Evolutionary conservation across 2,888 invertebrate species (phyloP), one percentile per base, ranked within the genome.

Genomic region (Craniophora ligustri): DNA sequence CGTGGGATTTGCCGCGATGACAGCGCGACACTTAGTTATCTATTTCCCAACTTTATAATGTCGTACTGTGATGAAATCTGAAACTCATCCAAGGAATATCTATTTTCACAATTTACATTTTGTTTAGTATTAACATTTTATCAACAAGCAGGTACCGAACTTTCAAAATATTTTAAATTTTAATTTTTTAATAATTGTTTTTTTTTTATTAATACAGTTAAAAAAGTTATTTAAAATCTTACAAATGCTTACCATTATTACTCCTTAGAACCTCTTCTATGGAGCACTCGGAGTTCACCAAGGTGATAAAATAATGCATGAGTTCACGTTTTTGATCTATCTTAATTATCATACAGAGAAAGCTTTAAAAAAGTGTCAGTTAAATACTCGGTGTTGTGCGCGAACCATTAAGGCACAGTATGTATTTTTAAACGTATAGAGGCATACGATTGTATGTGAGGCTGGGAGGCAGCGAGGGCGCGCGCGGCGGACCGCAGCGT

Each of bases 401-500:
- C 45, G 46, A 53, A 44, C 35, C 44, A 64, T 61, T 40, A 54
- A 61, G 62, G 36, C 35, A 42, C 41, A 48, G 62, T 67, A 42
- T 1, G 26, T 26, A 26, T 26, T 26, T 60, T 67, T 59, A 67
- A 42, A 47, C 16, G 35, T 59, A 19, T 10, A 35, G 49, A 28
- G 51, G 58, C 59, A 53, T 55, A 35, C 28, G 10, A 8, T 10
- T 3, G 21, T 21, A 21, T 21, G 21, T 3, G 23, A 23, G 23
- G 23, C 23, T 10, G 39, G 23, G 57, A 59, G 34, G 56, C 36
- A 40, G 55, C 55, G 28, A 54, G 66, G 60, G 60, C 71, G 54
- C 48, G 56, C 49, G 65, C 65, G 71, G 67, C 47, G 67, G 57
- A 70, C 67, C 74, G 74, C 72, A 72, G 67, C 65, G 76, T 67